Conservation (phyloP, 2,797 vertebrate genomes). For the Cirrhinus molitorella region DNA sequence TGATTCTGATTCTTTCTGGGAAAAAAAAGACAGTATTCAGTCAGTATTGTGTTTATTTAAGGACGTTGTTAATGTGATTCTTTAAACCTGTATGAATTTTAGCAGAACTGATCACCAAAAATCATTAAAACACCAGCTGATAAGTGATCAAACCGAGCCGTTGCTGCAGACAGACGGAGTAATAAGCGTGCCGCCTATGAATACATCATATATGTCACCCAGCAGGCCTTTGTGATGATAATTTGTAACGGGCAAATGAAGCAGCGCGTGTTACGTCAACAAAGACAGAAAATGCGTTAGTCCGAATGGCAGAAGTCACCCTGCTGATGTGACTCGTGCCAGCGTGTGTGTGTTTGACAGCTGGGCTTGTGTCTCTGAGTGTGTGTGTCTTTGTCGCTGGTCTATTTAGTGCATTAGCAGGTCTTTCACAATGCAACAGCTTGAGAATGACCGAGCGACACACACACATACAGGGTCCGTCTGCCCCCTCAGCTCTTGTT, state of each 20-base stretch:
- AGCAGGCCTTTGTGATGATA: slow-evolving; percentile 60
- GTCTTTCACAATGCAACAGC: slow-evolving; percentile 78
- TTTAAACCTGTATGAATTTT: too few species aligned
- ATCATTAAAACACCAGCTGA: not conserved
- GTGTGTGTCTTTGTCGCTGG: slow-evolving; percentile 72
- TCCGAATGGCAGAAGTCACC: slow-evolving; percentile 52
- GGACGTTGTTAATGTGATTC: not conserved
- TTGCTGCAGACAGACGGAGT: not conserved
- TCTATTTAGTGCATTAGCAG: slow-evolving; percentile 77
- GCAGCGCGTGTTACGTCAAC: slow-evolving; percentile 51
- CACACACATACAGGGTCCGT: not conserved
- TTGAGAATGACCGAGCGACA: slow-evolving; percentile 28
- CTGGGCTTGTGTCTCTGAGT: slow-evolving; percentile 58
- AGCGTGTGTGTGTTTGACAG: slow-evolving; percentile 58
- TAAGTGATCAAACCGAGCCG: not conserved
- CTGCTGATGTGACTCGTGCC: slow-evolving; percentile 60
- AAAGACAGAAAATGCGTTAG: slow-evolving; percentile 51
- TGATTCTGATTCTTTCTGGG: too few species aligned
- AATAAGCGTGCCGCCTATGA: slow-evolving; percentile 30
- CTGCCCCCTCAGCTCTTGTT: slow-evolving; percentile 66
- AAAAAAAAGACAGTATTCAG: too few species aligned
- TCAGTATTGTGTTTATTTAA: not conserved
- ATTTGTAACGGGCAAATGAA: slow-evolving; percentile 59
- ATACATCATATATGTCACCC: slow-evolving; percentile 40
- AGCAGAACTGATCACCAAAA: too few species aligned